Conservation (phyloP, 1,140 invertebrate species). For the Apis mellifera region Amel_HAv3.1 CM009940.2:3053001-3053500, state of each 20-base stretch:
- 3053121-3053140: constrained; percentile 3
- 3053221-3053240: neutral
- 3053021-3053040: too few relatives aligned
- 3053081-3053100: neutral
- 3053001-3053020: too few relatives aligned
- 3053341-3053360: neutral
- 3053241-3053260: too few relatives aligned
- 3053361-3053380: neutral
- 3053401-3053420: too few relatives aligned
- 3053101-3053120: constrained; percentile 15
- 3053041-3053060: neutral
- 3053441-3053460: neutral
- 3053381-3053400: neutral
- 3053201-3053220: constrained; percentile 3
- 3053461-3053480: neutral
- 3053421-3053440: neutral
- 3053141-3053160: constrained; percentile 12
- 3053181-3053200: neutral
- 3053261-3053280: neutral
- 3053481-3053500: neutral
- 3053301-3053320: neutral
- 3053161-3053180: neutral
- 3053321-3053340: neutral
- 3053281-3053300: neutral
- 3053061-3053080: neutral